A percentile compares a stretch with the other conserved stretches of the same genome.
phyloP scores from a whole-genome alignment of 2,113 vertebrate species.

The Pantherophis guttatus region DNA sequence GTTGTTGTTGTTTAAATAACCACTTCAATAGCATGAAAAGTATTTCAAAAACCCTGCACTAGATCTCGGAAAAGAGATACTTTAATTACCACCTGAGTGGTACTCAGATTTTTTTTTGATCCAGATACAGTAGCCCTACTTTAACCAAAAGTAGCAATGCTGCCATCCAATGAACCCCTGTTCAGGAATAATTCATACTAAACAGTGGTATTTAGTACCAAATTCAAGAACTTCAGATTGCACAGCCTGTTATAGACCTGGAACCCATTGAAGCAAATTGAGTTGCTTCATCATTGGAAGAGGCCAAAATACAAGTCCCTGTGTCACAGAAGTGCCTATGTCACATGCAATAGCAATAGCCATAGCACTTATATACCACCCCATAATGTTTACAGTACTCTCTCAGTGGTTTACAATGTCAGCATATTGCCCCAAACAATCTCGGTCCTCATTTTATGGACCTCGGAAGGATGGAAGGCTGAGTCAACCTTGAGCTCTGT shows the following conservation, averaged over 20 bases:
- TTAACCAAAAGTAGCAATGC: neutral
- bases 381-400: too few relatives aligned
- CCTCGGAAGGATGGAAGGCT: too few relatives aligned
- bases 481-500: too few relatives aligned
- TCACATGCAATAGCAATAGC: too few relatives aligned
- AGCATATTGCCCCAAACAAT: too few relatives aligned
- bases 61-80: neutral
- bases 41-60: neutral
- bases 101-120: neutral
- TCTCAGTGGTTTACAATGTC: too few relatives aligned
- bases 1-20: neutral
- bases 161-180: neutral
- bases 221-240: neutral
- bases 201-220: neutral
- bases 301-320: neutral
- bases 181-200: neutral
- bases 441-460: too few relatives aligned
- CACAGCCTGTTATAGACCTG: neutral
- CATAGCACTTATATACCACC: too few relatives aligned
- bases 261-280: neutral
- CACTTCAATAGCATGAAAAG: neutral
- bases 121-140: neutral
- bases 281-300: neutral
- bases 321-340: too few relatives aligned
- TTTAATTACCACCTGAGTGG: neutral